phyloP scores from a whole-genome alignment of 2,797 vertebrate genomes.

The Tapera naevia region DNA sequence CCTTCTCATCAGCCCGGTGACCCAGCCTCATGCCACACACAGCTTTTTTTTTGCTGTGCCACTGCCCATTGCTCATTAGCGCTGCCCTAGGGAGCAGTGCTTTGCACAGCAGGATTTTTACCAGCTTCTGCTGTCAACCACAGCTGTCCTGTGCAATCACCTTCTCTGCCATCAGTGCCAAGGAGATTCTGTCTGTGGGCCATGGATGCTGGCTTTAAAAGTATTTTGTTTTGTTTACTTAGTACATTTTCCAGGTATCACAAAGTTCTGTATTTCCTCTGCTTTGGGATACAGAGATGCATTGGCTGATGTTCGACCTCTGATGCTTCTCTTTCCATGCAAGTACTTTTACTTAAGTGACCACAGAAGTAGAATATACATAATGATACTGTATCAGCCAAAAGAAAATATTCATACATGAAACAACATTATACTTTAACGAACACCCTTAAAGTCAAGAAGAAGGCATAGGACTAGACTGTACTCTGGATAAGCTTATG shows the following conservation, averaged over 20 bases:
- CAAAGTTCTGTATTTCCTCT: background rate
- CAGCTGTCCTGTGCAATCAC: background rate
- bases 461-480: background rate
- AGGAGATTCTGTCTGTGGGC: background rate
- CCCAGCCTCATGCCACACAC: background rate
- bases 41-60: background rate
- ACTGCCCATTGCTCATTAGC: background rate
- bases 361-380: background rate
- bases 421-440: background rate
- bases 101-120: background rate
- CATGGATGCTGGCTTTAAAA: background rate
- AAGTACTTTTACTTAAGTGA: background rate
- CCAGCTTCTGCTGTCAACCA: background rate
- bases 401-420: background rate
- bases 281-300: background rate
- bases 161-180: rapidly evolving
- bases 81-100: background rate
- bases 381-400: background rate
- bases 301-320: background rate
- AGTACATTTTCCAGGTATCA: background rate
- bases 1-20: background rate
- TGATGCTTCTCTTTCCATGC: background rate
- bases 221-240: background rate
- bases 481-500: background rate
- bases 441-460: background rate